Base-by-base conservation (phyloP, 2,888 invertebrate genomes). In the Netelia inedita region DNA sequence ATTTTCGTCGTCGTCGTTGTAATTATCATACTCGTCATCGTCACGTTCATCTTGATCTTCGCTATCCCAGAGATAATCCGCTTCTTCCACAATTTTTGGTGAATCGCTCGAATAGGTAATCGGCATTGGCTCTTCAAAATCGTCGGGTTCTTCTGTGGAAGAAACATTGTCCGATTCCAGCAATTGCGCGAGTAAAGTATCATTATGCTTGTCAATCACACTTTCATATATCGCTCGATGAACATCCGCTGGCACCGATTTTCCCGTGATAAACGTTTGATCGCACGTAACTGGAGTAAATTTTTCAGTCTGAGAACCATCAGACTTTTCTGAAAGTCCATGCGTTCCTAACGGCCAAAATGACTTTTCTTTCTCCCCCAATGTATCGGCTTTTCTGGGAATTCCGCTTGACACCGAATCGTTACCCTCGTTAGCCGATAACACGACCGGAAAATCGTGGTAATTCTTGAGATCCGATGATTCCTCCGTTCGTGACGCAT, bases 1-100 rank as follows among this genome's bases (percentile, higher is more conserved):
- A 11, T 46, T 28, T 14, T 57, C 43, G 11, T 74, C 46, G 28
- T 63, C 46, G 5, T 50, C 63, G 11, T 53, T 28, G 11, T 74
- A 11, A 59, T 72, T 14, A 2, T 61, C 35, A 9, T 61, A 23
- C 11, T 43, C 73, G n/a, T 28, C 9, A 5, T 46, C 43, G 1
- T 63, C 5, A 16, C 2, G 14, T 8, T 63, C 63, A 35, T 35
- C 16, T 1, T 1, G 11, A 23, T 21, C 21, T 68, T 68, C 14
- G 16, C 21, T 11, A 28, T 61, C 61, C 3, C n/a, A 6, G 28
- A 59, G 3, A 59, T 14, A 23, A 14, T 14, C 28, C 5, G 57
- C 10, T 65, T 1, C 43, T 35, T 61, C 23, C 23, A 1, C 28
- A 1, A 16, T 1, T 57, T 57, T 57, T 11, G 35, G 35, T 6